A percentile compares a stretch with the other conserved stretches of the same genome.
Evolutionary conservation across 2,113 vertebrate genomes (phyloP).

Genomic region (Nyctereutes procyonoides): DNA sequence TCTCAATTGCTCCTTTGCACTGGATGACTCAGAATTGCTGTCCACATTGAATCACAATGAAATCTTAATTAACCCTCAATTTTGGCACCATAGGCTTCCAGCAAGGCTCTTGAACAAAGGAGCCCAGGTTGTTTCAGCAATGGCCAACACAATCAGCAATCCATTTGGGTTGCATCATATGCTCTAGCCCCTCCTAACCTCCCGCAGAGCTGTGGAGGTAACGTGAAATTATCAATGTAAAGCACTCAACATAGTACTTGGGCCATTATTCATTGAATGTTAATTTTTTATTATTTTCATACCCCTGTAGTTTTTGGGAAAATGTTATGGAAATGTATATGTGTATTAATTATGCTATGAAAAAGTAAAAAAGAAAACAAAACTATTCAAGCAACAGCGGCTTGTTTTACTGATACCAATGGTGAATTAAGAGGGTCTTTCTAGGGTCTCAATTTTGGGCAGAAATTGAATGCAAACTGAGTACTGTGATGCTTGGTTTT

Average conservation of each 20-base stretch:
- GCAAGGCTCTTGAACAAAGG: background rate
- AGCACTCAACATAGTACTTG: background rate
- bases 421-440: background rate
- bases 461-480: background rate
- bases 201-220: background rate
- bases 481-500: background rate
- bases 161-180: background rate
- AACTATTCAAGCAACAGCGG: background rate
- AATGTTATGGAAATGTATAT: background rate
- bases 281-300: background rate
- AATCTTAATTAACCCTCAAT: slow-evolving; percentile 36
- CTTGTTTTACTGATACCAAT: background rate
- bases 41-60: background rate
- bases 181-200: background rate
- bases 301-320: background rate
- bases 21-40: background rate
- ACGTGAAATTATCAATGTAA: background rate
- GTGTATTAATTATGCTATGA: background rate
- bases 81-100: background rate
- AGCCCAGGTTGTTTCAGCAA: background rate
- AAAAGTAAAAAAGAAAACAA: background rate
- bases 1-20: background rate
- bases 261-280: background rate
- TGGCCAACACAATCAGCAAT: background rate
- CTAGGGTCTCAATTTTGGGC: background rate